Percentiles rank a stretch among this genome's conserved stretches.
These are phyloP conservation scores for Arvicanthis niloticus DNA, from an alignment of 2,113 vertebrate species.

Conservation along the genomic window DNA sequence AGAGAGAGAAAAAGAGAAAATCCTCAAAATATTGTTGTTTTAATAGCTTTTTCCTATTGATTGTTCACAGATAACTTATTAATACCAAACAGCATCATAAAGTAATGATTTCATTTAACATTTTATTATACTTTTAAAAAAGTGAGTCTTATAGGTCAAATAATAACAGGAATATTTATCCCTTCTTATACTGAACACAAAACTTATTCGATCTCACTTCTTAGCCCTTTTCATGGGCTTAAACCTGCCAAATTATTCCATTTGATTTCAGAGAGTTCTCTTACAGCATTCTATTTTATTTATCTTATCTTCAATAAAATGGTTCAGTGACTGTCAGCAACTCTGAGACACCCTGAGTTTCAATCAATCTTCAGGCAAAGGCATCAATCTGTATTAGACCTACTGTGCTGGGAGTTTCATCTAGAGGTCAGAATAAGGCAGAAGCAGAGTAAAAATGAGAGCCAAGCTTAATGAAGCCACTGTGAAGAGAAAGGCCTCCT, in stretches of 20 bases:
- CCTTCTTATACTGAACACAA: conserved; percentile 78
- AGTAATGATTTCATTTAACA: conserved; percentile 58
- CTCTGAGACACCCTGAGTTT: conserved; percentile 92
- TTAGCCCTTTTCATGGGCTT: conserved; percentile 84
- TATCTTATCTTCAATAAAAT: conserved; percentile 99
- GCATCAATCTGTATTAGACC: conserved; percentile 91
- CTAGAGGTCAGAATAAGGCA: conserved; percentile 80
- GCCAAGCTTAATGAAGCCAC: conserved; percentile 76
- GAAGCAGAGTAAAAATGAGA: conserved; percentile 78
- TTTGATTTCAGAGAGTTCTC: conserved; percentile 94
- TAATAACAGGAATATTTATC: conserved; percentile 60
- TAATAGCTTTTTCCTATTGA: neutral
- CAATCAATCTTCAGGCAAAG: conserved; percentile 91
- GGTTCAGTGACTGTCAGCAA: conserved; percentile 96
- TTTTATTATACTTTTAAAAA: conserved; percentile 76
- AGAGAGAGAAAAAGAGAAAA: conserved; percentile 65
- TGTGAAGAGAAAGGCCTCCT: conserved; percentile 85
- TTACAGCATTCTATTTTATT: conserved; percentile 96
- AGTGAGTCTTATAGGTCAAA: conserved; percentile 68
- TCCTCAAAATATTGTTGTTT: neutral
- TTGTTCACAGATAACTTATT: neutral
- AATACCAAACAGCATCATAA: conserved; percentile 53
- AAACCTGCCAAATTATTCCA: conserved; percentile 92
- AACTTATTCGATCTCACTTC: conserved; percentile 81
- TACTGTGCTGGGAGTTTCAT: conserved; percentile 82